A percentile compares a stretch with the other conserved stretches of the same genome.
Evolutionary conservation across 2,888 invertebrate species (phyloP).

Genomic region (Cinara cedri): DNA sequence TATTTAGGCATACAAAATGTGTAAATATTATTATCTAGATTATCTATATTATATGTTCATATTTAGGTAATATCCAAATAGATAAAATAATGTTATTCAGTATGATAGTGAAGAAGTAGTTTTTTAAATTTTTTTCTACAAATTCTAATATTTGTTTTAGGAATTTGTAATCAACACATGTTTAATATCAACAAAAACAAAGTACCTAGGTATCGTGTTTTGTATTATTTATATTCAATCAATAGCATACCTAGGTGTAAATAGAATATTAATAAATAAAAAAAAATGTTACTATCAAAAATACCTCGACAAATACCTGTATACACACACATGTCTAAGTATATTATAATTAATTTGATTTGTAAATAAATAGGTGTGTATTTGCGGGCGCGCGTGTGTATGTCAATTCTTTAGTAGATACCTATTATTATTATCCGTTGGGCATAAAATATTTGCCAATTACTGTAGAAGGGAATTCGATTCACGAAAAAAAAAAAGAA

Average conservation of each 20-base stretch:
- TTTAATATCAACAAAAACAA: background rate
- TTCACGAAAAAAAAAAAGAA: slow-evolving; percentile 5
- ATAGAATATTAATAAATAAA: background rate
- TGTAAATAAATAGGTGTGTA: background rate
- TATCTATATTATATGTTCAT: too few species aligned
- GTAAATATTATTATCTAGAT: background rate
- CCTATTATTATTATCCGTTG: background rate
- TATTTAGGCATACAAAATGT: background rate
- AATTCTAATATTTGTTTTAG: too few species aligned
- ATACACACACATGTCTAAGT: background rate
- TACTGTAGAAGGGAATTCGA: slow-evolving; percentile 11
- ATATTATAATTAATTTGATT: slow-evolving; percentile 8
- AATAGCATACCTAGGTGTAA: too few species aligned
- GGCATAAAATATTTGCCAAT: slow-evolving; percentile 33
- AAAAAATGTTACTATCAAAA: background rate
- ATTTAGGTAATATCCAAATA: background rate
- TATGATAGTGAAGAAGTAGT: too few species aligned
- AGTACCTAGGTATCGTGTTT: background rate
- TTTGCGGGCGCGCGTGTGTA: background rate
- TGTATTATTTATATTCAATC: background rate
- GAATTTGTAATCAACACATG: background rate
- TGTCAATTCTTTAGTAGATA: background rate
- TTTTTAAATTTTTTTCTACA: too few species aligned
- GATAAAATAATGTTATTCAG: background rate
- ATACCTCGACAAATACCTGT: background rate